These are phyloP conservation scores for Romanogobio albipinnatus DNA, from an alignment of 2,113 vertebrate species.

Conservation along the genomic window DNA sequence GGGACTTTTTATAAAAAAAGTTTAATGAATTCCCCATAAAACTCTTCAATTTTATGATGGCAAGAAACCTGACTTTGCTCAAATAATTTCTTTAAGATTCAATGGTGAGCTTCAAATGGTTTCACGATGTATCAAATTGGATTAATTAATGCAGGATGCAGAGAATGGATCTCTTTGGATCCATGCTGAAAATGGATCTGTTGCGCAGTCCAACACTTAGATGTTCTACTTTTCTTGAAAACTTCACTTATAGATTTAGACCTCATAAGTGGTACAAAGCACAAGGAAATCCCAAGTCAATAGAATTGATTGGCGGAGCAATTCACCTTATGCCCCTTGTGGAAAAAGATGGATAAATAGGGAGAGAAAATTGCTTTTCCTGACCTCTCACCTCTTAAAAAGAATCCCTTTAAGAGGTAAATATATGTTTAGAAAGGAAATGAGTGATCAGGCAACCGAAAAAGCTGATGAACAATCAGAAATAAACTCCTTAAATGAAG, in stretches of 20 bases:
- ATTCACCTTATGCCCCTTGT: conserved; percentile 5
- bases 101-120: background rate
- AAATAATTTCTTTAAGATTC: background rate
- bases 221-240: background rate
- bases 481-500: background rate
- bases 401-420: background rate
- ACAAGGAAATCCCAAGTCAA: conserved; percentile 24
- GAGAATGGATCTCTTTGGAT: background rate
- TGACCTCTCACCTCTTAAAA: conserved; percentile 31
- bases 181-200: too few relatives aligned
- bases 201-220: background rate
- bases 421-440: background rate
- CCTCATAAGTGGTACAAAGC: conserved; percentile 1
- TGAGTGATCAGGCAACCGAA: background rate
- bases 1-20: too few relatives aligned
- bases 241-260: background rate
- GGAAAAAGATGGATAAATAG: conserved; percentile 29
- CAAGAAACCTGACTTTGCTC: background rate
- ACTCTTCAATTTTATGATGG: background rate
- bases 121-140: background rate
- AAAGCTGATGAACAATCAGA: background rate
- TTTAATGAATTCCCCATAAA: too few relatives aligned
- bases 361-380: conserved; percentile 41
- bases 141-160: background rate
- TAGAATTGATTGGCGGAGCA: conserved; percentile 28